Evolutionary conservation across 2,888 invertebrate genomes (phyloP), one percentile per base, ranked within the genome.

Genomic region (Ryuthela nishihirai): DNA sequence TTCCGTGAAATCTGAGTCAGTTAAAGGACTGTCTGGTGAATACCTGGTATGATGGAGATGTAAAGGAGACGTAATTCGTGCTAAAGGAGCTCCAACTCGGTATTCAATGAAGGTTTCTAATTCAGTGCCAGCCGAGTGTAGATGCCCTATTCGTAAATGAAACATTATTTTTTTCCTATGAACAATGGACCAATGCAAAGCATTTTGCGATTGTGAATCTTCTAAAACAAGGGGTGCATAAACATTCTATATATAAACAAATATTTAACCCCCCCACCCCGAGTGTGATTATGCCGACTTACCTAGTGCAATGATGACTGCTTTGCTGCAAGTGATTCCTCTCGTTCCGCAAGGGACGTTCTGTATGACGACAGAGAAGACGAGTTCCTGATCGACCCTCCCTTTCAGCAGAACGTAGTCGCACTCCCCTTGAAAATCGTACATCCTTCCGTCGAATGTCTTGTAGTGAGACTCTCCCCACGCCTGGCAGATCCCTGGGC

Each of bases 381-480:
- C 80, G 65, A 87, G 84, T 4, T 78, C 79, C 52, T 82, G 73
- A 4, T 74, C 75, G 5, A 58, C 17, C 23, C 64, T 67, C 1
- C 88, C 89, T 73, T 88, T 88, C 0, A 85, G 84, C 47, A 93
- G 77, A 10, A 90, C 81, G 67, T 93, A 93, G 59, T 88, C 87
- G 72, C 93, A 93, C 55, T 85, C 83, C 0, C 93, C 93, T 74
- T 91, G 88, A 75, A 91, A 93, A 72, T 92, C 89, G 72, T 82
- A 93, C 52, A 82, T 78, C 3, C 68, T 69, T 0, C 85, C 87
- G 75, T 94, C 93, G 73, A 89, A 94, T 0, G 90, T 89, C 68
- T 82, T 82, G 71, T 88, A 85, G 75, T 94, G 93, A 0, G 91
- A 90, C 72, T 92, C 92, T 2, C 94, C 93, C 87, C 90, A 92